Percentiles rank a stretch among this genome's conserved stretches.
phyloP scores from a whole-genome alignment of 2,888 invertebrate species.

The Cheilosia impressa region DNA sequence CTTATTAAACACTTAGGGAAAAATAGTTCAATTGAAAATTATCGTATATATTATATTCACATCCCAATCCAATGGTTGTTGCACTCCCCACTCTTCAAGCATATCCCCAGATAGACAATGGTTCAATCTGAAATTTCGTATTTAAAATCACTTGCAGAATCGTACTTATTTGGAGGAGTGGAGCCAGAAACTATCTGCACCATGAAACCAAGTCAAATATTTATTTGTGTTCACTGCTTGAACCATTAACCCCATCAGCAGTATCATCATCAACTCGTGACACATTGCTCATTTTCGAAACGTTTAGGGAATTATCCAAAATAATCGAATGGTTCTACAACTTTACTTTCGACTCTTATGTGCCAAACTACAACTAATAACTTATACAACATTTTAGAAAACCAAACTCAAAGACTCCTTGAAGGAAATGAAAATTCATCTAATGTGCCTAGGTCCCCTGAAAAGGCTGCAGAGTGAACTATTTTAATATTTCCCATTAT shows the following conservation, averaged over 20 bases:
- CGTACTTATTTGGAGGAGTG: constrained; percentile 49
- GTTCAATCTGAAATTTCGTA: constrained; percentile 30
- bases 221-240: constrained; percentile 35
- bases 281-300: constrained; percentile 45
- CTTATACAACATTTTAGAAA: constrained; percentile 9
- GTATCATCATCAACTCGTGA: constrained; percentile 38
- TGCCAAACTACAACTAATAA: constrained; percentile 71
- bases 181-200: neutral
- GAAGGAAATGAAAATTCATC: constrained; percentile 63
- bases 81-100: constrained; percentile 54
- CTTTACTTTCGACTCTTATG: constrained; percentile 74
- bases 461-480: constrained; percentile 74
- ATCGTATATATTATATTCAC: constrained; percentile 50
- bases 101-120: constrained; percentile 67
- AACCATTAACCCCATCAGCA: constrained; percentile 23
- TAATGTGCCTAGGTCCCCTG: constrained; percentile 76
- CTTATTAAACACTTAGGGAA: constrained; percentile 64
- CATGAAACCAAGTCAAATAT: neutral
- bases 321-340: constrained; percentile 50
- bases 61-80: constrained; percentile 71
- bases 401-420: constrained; percentile 58
- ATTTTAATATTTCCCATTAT: constrained; percentile 72
- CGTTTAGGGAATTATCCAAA: constrained; percentile 52
- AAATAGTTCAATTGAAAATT: constrained; percentile 70
- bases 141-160: constrained; percentile 3